Evolutionary conservation across 2,797 vertebrate genomes (phyloP), one percentile per base, ranked within the genome.

Genomic region (Darevskia mixta): DNA sequence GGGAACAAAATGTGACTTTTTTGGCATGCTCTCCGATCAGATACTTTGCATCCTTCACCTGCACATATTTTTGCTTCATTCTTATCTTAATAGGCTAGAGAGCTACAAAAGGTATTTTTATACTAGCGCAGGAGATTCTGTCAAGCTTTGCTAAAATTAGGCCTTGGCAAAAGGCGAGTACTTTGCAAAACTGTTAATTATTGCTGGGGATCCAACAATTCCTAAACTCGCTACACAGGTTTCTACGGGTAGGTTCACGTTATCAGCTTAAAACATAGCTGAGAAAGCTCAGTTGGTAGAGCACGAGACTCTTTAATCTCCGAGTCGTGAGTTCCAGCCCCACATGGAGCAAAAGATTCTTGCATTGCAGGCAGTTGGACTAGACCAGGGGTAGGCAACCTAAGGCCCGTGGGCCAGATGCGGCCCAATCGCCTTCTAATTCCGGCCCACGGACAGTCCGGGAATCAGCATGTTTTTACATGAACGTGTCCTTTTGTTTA

Each of bases 91-190:
- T 20, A 17, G 32, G 86, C 79, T 17, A 43, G 8, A 55, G 13
- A 32, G 35, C 27, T 49, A n/a, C 5, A 58, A 87, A 86, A 91
- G 82, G 88, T 88, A 79, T 88, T 93, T 92, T 3, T 18, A 43
- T 1, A 0, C 61, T 25, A 38, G 93, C 91, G 0, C 35, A 55
- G 83, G 90, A 91, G 86, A 94, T 94, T 91, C 88, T 41, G 0
- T 75, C 0, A 17, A 89, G 86, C 84, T 78, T 88, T 88, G 89
- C 94, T 94, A 92, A 92, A 95, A 91, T 95, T 91, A 93, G 90
- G 90, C 90, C 87, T 94, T 66, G 11, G 41, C 88, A 92, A 90
- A 90, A 91, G 85, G 0, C 0, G 79, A 83, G 27, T 25, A 25
- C 80, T 64, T 66, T 6, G 11, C 43, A 80, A 9, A 61, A 78